Base-by-base conservation (phyloP, 2,888 invertebrate species). In the Idaea dimidiata region DNA sequence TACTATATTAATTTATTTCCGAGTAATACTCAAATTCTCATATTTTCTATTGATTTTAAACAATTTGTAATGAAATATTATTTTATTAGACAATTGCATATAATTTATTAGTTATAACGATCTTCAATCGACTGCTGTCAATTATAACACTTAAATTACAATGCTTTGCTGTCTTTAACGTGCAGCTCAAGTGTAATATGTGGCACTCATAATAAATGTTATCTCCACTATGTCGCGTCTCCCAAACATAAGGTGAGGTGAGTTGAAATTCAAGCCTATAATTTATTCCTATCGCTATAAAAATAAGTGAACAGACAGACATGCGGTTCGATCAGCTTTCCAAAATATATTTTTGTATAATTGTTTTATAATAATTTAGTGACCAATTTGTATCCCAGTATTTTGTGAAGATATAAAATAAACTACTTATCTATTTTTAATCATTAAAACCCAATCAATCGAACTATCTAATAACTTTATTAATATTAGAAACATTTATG, bases 1-100 rank as follows among this genome's bases (percentile, higher is more conserved):
- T 71, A 72, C 72, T 70, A 70, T 69, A 62, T 64, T 62, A 63
- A 66, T 61, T 58, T 59, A 64, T 67, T 64, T 63, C 64, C 62
- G 66, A 64, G 64, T 67, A 68, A 71, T 69, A 69, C 68, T 71
- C 67, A 66, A 59, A 58, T 63, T 60, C 32, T 59, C 24, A 59
- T 62, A 43, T 43, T 43, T 43, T 43, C 14, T 43, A 43, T 43
- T 14, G 43, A 43, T 43, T 8, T 43, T 43, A 58, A n/a, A 58
- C 32, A n/a, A 17, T 33, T 59, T 10, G 10, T n/a, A 32, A 43
- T 54, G 54, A 31, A 53, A 43, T 57, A 57, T 59, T 14, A 59
- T 54, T 53, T 61, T 59, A 32, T 54, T 58, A 1, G 2, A 16
- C 1, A 14, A 16, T 16, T 55, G 16, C 4, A 55, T 16, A 8